phyloP scores from a whole-genome alignment of 2,113 vertebrate genomes.

The Pampusana beccarii region DNA sequence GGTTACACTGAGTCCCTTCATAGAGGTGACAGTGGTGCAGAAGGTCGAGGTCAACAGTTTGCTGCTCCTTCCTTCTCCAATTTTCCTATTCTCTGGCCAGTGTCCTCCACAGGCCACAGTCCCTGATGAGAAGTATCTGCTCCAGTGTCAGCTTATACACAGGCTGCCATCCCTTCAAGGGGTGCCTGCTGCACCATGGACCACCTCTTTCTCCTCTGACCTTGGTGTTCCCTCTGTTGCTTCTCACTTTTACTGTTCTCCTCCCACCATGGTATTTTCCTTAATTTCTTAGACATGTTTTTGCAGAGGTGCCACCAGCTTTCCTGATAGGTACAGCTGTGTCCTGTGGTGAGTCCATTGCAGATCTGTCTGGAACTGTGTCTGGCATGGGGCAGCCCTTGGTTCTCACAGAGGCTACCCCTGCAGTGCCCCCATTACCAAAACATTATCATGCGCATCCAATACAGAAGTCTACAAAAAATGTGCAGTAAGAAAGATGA shows the following conservation, averaged over 20 bases:
- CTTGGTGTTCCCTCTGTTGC: neutral
- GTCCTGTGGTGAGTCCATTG: neutral
- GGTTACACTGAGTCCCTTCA: neutral
- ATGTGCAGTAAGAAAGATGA: neutral
- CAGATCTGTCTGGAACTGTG: neutral
- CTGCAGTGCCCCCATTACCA: accelerated
- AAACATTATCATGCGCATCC: neutral
- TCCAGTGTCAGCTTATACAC: neutral
- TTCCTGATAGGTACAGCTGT: neutral
- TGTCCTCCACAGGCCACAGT: neutral
- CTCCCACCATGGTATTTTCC: neutral
- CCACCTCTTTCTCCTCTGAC: neutral
- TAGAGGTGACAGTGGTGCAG: neutral
- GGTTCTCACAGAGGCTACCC: neutral
- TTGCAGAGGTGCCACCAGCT: neutral
- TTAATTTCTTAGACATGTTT: neutral
- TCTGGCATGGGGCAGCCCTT: neutral
- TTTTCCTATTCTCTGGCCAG: accelerated
- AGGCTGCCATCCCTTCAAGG: neutral
- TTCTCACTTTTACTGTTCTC: neutral
- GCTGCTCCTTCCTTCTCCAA: neutral
- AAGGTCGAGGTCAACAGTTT: neutral
- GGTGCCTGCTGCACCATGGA: neutral
- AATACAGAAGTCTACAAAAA: neutral
- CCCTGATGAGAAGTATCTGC: neutral